A percentile compares a stretch with the other conserved stretches of the same genome.
phyloP scores from a whole-genome alignment of 2,888 invertebrate species.

The Oscheius sp. region DNA sequence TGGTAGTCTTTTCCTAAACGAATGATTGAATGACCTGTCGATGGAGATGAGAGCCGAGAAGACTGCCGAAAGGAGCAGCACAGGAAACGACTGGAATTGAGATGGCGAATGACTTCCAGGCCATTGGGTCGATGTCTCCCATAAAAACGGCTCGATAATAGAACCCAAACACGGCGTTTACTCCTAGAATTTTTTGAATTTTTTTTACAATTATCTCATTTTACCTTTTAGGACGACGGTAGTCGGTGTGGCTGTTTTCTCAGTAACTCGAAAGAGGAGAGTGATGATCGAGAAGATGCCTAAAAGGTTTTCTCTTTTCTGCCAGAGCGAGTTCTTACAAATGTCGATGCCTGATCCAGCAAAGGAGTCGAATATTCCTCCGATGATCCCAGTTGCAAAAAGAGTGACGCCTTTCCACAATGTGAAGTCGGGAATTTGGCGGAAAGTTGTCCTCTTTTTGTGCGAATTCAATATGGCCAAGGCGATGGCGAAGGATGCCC shows the following conservation, averaged over 20 bases:
- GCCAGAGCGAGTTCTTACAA: too few relatives aligned
- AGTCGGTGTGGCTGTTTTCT: constrained; percentile 70
- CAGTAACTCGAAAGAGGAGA: constrained; percentile 63
- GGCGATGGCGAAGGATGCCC: constrained; percentile 70
- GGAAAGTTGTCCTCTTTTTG: constrained; percentile 57
- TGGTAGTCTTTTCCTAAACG: too few relatives aligned
- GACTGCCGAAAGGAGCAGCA: constrained; percentile 60
- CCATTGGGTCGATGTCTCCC: constrained; percentile 57
- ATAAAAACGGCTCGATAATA: constrained; percentile 64
- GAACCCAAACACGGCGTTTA: constrained; percentile 60
- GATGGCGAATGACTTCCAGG: constrained; percentile 57
- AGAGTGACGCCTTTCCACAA: constrained; percentile 65
- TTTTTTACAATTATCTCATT: not conserved
- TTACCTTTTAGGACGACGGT: constrained; percentile 69
- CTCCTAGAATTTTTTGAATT: constrained; percentile 38
- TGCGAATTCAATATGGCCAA: constrained; percentile 68
- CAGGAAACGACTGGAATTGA: constrained; percentile 55
- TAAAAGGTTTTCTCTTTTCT: too few relatives aligned
- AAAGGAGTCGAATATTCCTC: constrained; percentile 69
- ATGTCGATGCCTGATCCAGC: constrained; percentile 70
- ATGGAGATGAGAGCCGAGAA: constrained; percentile 66
- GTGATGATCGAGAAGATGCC: constrained; percentile 67
- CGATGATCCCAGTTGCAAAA: constrained; percentile 66
- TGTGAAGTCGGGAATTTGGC: constrained; percentile 55
- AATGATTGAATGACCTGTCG: constrained; percentile 55